Evolutionary conservation across 2,797 vertebrate species (phyloP).

Genomic region (Takifugu rubripes): DNA sequence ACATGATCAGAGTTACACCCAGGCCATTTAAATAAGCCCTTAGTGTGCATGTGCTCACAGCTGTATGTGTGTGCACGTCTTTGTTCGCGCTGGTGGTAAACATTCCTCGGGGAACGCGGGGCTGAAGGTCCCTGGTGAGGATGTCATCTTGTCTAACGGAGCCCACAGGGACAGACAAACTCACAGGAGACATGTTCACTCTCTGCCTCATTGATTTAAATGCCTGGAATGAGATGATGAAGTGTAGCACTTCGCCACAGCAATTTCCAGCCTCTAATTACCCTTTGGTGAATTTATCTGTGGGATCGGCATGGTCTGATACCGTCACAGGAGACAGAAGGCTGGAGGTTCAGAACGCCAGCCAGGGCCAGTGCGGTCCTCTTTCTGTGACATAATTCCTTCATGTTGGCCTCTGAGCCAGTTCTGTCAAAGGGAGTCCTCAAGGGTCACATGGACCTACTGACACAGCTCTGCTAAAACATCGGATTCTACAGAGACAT

Average conservation of each 20-base stretch:
- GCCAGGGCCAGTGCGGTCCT: constrained; percentile 20
- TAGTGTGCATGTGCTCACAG: background rate
- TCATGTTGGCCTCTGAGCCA: constrained; percentile 61
- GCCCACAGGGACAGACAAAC: constrained; percentile 58
- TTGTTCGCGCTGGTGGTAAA: constrained; percentile 53
- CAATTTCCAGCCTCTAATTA: constrained; percentile 28
- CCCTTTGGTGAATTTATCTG: constrained; percentile 18
- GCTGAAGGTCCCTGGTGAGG: constrained; percentile 67
- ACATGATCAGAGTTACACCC: background rate
- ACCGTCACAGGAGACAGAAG: constrained; percentile 28
- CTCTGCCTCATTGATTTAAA: constrained; percentile 64
- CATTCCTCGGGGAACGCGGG: constrained; percentile 60
- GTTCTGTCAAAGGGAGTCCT: constrained; percentile 55
- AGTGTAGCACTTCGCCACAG: constrained; percentile 28
- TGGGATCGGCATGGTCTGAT: constrained; percentile 18
- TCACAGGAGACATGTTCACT: constrained; percentile 52
- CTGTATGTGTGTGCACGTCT: constrained; percentile 12
- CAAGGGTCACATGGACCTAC: constrained; percentile 38
- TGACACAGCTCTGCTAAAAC: constrained; percentile 52
- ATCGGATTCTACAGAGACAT: constrained; percentile 30
- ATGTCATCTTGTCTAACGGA: constrained; percentile 66
- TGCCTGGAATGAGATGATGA: constrained; percentile 50
- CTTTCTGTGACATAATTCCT: constrained; percentile 59
- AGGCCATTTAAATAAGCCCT: constrained; percentile 6
- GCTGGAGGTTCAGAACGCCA: constrained; percentile 18